These are phyloP conservation scores for Tyrophagus putrescentiae DNA, from an alignment of 1,140 invertebrate genomes.

Conservation along the genomic window DNA sequence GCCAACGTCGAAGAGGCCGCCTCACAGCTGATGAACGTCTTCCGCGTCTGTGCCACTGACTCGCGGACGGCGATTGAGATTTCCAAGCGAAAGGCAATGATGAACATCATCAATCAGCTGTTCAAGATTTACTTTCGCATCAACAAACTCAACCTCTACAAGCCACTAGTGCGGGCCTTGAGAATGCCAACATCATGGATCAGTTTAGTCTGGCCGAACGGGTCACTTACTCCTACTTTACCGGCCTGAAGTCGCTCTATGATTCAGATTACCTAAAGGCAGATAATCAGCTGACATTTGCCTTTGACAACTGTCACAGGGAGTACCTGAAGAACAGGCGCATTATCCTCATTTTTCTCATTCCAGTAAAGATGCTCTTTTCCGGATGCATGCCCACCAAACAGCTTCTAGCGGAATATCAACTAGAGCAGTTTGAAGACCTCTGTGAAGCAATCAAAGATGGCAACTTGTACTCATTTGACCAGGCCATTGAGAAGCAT, in stretches of 20 bases:
- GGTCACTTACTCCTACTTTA: slow-evolving; percentile 87
- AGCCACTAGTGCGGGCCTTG: slow-evolving; percentile 91
- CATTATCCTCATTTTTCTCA: slow-evolving; percentile 82
- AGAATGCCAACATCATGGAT: slow-evolving; percentile 63
- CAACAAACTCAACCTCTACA: slow-evolving; percentile 90
- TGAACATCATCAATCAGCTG: slow-evolving; percentile 86
- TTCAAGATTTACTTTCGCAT: slow-evolving; percentile 89
- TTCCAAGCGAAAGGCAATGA: slow-evolving; percentile 87
- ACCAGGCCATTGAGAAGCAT: slow-evolving; percentile 64
- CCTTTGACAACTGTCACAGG: slow-evolving; percentile 75
- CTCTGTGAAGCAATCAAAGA: slow-evolving; percentile 63
- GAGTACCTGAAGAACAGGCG: slow-evolving; percentile 73
- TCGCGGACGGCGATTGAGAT: slow-evolving; percentile 63
- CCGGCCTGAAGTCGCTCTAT: slow-evolving; percentile 93
- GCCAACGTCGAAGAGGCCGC: slow-evolving; percentile 83
- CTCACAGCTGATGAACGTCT: slow-evolving; percentile 80
- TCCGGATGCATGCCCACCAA: slow-evolving; percentile 68
- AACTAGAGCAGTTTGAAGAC: slow-evolving; percentile 75
- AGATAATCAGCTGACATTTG: slow-evolving; percentile 76
- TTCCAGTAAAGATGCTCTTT: slow-evolving; percentile 91
- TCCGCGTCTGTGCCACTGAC: slow-evolving; percentile 87
- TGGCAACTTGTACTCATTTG: slow-evolving; percentile 70
- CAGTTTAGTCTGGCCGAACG: slow-evolving; percentile 72
- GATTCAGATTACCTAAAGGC: slow-evolving; percentile 88
- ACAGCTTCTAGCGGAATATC: slow-evolving; percentile 66